Base-by-base conservation (phyloP, 2,113 vertebrate species). In the Arenaria interpres region DNA sequence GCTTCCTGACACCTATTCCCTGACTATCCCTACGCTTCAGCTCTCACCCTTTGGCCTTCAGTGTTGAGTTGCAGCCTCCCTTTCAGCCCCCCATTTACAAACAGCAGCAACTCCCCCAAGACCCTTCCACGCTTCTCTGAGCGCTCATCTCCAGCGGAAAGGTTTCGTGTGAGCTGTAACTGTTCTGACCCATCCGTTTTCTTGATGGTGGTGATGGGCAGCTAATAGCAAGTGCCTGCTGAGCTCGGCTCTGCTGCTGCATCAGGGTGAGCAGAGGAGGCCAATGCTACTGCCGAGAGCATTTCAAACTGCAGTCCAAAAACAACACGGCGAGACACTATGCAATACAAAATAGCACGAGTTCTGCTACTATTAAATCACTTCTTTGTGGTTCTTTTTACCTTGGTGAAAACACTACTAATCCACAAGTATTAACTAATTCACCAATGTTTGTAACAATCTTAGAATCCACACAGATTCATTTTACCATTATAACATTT, bases 271-370 rank as follows among this genome's bases (percentile, higher is more conserved):
- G 59, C 19, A 41, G 53, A 66, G 50, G 48, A 56, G 24, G 12
- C 57, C 39, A 80, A 6, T 2, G 21, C 22, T 50, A 30, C 48
- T 64, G 43, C 66, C 8, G 2, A 48, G 53, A 53, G n/a, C 14
- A 15, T 37, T 64, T 48, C 53, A 63, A n/a, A 59, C 24, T 14
- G 51, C 48, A 83, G 53, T 39, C 43, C 59, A n/a, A 0, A 1
- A 59, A 24, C 20, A 46, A 6, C 51, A 11, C 2, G 0, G 17
- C 0, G 0, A 48, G 53, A 24, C 32, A 6, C 9, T 20, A 5
- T 28, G 35, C 22, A 45, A 21, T 32, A 37, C 15, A 33, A 53
- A 54, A 35, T 0, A 56, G 4, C 43, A 28, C 10, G 9, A 66
- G 35, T 7, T 5, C 14, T 35, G 57, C 25, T 35, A 32, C 24